Conservation (phyloP, 2,888 invertebrate species). For the Dichetophora obliterata region DNA sequence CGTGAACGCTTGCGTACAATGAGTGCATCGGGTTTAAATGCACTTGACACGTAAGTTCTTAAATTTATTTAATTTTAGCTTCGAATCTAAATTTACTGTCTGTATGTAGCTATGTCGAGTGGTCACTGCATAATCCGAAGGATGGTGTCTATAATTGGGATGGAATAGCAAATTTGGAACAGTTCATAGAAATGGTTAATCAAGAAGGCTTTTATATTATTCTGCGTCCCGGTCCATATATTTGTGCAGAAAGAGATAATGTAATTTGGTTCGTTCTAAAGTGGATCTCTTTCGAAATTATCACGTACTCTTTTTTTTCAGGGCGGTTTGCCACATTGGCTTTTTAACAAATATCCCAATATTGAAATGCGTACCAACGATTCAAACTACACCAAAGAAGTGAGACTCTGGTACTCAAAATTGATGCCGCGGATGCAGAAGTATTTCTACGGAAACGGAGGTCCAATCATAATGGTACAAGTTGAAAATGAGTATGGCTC, state of each 20-base stretch:
- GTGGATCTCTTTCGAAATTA: neutral
- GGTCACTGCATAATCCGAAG: constrained; percentile 89
- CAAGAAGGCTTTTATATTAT: constrained; percentile 85
- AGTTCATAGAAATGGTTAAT: constrained; percentile 80
- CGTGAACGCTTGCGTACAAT: constrained; percentile 81
- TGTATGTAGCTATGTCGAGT: constrained; percentile 81
- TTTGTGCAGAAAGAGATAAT: constrained; percentile 90
- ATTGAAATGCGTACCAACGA: constrained; percentile 78
- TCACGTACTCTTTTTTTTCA: constrained; percentile 60
- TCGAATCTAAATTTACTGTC: neutral
- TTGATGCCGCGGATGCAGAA: constrained; percentile 71
- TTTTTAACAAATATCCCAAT: constrained; percentile 73
- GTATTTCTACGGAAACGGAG: constrained; percentile 77
- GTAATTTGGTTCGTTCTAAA: constrained; percentile 60
- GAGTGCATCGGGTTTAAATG: constrained; percentile 86
- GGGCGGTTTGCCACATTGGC: constrained; percentile 86
- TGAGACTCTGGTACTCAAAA: constrained; percentile 71
- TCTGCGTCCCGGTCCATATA: constrained; percentile 89
- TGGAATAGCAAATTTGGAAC: constrained; percentile 78
- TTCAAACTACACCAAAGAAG: constrained; percentile 72
- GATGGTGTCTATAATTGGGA: constrained; percentile 76
- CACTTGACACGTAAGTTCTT: constrained; percentile 81
- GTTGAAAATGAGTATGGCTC: constrained; percentile 93
- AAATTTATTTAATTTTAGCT: neutral
- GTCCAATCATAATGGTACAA: constrained; percentile 88